Evolutionary conservation across 2,888 invertebrate genomes (phyloP).

Genomic region (Scaptomyza caliginosa): DNA sequence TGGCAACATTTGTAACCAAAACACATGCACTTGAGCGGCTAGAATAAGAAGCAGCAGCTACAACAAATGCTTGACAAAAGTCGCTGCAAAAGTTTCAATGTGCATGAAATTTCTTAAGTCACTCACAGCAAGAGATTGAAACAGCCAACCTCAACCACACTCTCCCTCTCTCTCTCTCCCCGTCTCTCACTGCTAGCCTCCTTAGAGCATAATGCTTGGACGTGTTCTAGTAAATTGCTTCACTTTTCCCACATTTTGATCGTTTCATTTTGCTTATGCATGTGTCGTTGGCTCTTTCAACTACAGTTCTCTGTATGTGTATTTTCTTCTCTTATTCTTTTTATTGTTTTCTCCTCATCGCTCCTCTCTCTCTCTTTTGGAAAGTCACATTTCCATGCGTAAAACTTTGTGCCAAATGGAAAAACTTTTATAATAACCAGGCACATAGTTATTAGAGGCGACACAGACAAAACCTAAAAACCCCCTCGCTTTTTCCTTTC

Average conservation of each 20-base stretch:
- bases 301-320: conserved; percentile 3
- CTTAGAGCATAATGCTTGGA: conserved; percentile 30
- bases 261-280: conserved; percentile 55
- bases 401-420: conserved; percentile 63
- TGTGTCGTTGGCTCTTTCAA: conserved; percentile 35
- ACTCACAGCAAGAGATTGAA: conserved; percentile 8
- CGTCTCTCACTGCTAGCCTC: background rate
- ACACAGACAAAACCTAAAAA: conserved; percentile 47
- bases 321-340: conserved; percentile 2
- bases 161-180: too few species aligned
- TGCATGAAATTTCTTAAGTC: conserved; percentile 45
- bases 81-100: conserved; percentile 37
- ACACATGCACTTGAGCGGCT: conserved; percentile 40
- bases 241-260: conserved; percentile 60
- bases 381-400: conserved; percentile 44
- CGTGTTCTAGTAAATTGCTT: conserved; percentile 63
- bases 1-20: conserved; percentile 43
- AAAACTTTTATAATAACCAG: conserved; percentile 67
- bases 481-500: background rate
- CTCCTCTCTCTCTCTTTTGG: background rate
- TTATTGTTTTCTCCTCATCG: background rate
- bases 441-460: conserved; percentile 63
- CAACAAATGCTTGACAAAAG: conserved; percentile 49
- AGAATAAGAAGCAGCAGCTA: conserved; percentile 1
- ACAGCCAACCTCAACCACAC: background rate